Evolutionary conservation across 1,140 invertebrate genomes (phyloP), one percentile per base, ranked within the genome.

Genomic region (Batillaria attramentaria): DNA sequence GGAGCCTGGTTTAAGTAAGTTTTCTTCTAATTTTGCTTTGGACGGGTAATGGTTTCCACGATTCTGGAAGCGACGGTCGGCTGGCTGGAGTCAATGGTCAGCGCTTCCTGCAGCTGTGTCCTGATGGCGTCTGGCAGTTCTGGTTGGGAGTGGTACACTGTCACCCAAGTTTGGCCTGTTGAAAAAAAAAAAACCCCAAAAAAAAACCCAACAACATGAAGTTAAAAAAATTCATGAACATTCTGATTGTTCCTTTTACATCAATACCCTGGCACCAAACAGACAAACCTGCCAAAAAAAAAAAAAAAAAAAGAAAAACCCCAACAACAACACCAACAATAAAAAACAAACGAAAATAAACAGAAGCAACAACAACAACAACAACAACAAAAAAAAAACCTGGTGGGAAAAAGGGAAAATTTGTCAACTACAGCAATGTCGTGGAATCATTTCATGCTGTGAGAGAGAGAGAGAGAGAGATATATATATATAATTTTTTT

Each of bases 161-260:
- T 82, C 20, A 83, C 43, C 84, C 83, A 86, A 18, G 75, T 41
- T 2, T 78, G 31, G 24, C 73, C 84, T 85, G 72, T 50, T 81
- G 46, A 0, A 68, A 69, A 28, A 46, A 42, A 20, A 57, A 20
- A n/a, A 10, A 31, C 6, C 8, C 18, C 4, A n/a, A 75, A 76
- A 46, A n/a, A 13, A 43, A 2, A 31, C 16, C 41, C 8, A 20
- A 20, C 6, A 65, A 43, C 54, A 60, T 43, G 50, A 18, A 20
- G 3, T 69, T 8, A 69, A n/a, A 0, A 20, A 42, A 35, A 46
- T 57, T n/a, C 2, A 24, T 42, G 8, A n/a, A 20, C n/a, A 13
- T 72, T 54, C 18, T 37, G n/a, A 13, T 13, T 5, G n/a, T 28
- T 46, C 35, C 33, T n/a, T 31, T 37, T 37, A 72, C 42, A 1